Evolutionary conservation across 2,797 vertebrate species (phyloP), one percentile per base, ranked within the genome.

Genomic region (Pampus argenteus): DNA sequence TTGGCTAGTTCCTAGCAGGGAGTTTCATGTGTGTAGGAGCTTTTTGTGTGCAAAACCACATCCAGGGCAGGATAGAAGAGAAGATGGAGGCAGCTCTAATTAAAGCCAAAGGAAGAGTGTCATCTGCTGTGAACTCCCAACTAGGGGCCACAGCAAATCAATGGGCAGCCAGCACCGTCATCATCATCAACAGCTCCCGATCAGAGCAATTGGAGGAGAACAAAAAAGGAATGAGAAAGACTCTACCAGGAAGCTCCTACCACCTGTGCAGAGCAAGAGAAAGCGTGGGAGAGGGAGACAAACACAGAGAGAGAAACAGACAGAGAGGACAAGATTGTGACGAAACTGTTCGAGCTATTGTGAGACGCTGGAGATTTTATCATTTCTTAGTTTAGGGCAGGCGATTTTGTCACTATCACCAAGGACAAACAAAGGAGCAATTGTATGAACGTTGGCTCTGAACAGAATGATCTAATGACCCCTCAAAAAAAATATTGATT

Each of bases 151-250:
- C 87, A 62, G 92, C 90, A 84, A 92, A 95, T 94, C 94, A 94
- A 93, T 93, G 91, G 92, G 81, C 73, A 89, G 90, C 87, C 89
- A 87, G 88, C 88, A 86, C 92, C 86, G 84, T 88, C 91, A 92
- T 93, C 90, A 92, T 86, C 79, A 86, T 92, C 87, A 91, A 88
- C 89, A 89, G 84, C 81, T 86, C 78, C 79, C 88, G 84, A 92
- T 92, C 90, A 92, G 85, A 86, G 90, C 89, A 91, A 95, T 91
- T 93, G 92, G 80, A 91, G 88, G 76, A 80, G 91, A 92, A 94
- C 91, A 94, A 93, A 93, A 93, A 91, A 92, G 74, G 84, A 91
- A 90, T 73, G 77, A 93, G 86, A 92, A 92, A 91, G 89, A 91
- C 85, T 88, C 81, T 55, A 90, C 77, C 75, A 73, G 83, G 81